A percentile compares a stretch with the other conserved stretches of the same genome.
Conservation (phyloP, 2,888 invertebrate genomes). For the Dilophus febrilis region DNA sequence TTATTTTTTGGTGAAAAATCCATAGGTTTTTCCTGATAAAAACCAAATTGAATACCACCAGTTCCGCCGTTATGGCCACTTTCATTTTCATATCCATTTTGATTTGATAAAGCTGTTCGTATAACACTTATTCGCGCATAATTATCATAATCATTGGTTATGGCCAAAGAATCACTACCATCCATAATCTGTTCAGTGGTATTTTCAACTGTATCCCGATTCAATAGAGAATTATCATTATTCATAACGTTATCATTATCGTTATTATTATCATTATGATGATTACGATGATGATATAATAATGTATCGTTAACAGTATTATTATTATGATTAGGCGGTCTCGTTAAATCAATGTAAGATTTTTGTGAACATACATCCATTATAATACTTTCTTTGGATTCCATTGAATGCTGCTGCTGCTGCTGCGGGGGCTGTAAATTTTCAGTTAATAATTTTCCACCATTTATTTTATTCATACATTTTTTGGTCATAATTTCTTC, state of each 20-base stretch:
- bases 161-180: conserved; percentile 7
- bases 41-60: conserved; percentile 7
- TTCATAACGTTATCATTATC: not conserved
- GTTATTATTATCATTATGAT: not conserved
- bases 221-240: not conserved
- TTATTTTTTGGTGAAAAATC: conserved; percentile 30
- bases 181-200: not conserved
- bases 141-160: conserved; percentile 21
- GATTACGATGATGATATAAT: too few species aligned
- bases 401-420: not conserved
- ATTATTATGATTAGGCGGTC: not conserved
- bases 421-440: not conserved
- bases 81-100: too few species aligned
- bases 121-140: conserved; percentile 25
- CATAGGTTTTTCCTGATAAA: conserved; percentile 25
- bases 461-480: not conserved
- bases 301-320: too few species aligned
- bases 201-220: too few species aligned
- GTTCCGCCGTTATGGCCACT: too few species aligned
- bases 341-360: not conserved
- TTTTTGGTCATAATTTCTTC: conserved; percentile 1
- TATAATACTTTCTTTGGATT: too few species aligned
- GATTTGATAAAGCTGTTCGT: conserved; percentile 17
- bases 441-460: not conserved
- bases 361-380: too few species aligned